A percentile compares a stretch with the other conserved stretches of the same genome.
These are phyloP conservation scores for Indri indri DNA, from an alignment of 2,113 vertebrate genomes.

Conservation along the genomic window DNA sequence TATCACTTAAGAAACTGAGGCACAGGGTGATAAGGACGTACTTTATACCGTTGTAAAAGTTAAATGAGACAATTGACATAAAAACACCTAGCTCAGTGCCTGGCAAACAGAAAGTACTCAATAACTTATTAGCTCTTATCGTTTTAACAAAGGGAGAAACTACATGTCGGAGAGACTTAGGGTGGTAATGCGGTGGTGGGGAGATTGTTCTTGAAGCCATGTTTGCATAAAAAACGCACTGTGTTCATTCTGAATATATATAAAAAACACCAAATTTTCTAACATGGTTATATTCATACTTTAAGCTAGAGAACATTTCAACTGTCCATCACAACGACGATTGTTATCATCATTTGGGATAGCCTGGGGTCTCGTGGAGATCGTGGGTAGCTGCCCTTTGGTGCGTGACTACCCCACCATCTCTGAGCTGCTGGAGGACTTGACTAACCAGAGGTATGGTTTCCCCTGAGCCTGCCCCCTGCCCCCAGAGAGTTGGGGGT, in stretches of 20 bases:
- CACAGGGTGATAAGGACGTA: background rate
- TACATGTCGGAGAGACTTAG: no score
- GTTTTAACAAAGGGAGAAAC: background rate
- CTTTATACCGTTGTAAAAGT: background rate
- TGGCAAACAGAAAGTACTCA: background rate
- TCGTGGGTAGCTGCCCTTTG: background rate
- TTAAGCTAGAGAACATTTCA: background rate
- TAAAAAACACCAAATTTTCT: background rate
- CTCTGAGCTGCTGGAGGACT: background rate
- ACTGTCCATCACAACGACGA: background rate
- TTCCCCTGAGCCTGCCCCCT: background rate
- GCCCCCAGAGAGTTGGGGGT: background rate
- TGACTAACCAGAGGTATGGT: background rate
- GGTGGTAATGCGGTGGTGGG: background rate
- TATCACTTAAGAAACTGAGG: background rate
- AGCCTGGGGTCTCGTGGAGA: background rate
- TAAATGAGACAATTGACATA: background rate
- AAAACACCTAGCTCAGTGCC: background rate
- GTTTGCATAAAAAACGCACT: background rate
- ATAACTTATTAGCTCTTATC: background rate
- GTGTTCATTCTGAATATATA: background rate
- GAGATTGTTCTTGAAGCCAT: background rate
- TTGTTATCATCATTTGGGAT: background rate
- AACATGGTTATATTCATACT: background rate
- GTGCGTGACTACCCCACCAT: accelerated